A percentile compares a stretch with the other conserved stretches of the same genome.
Evolutionary conservation across 2,797 vertebrate species (phyloP).

Genomic region (Yasuhikotakia modesta): DNA sequence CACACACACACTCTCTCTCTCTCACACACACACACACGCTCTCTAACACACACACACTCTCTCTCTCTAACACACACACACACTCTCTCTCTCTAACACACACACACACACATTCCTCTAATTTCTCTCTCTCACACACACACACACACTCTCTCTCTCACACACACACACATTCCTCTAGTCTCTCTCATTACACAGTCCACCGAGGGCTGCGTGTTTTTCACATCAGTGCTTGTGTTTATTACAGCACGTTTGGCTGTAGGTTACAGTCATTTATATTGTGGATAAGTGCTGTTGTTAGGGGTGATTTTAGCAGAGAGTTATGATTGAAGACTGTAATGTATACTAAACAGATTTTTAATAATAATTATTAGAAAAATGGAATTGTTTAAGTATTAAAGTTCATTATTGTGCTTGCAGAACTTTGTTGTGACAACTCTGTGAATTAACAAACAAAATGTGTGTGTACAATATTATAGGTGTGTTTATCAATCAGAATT

Average conservation of each 20-base stretch:
- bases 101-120: no score
- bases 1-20: conserved; percentile 28
- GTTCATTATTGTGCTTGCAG: background rate
- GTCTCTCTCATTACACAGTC: conserved; percentile 33
- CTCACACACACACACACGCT: conserved; percentile 12
- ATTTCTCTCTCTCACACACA: background rate
- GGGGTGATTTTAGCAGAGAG: no score
- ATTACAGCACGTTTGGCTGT: conserved; percentile 1
- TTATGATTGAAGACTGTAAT: no score
- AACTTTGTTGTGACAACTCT: background rate
- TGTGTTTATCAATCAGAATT: background rate
- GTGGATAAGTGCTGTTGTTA: background rate
- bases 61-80: background rate
- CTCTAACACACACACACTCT: conserved; percentile 1
- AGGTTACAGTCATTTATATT: background rate
- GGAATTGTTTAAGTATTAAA: background rate
- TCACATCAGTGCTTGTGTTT: conserved; percentile 35
- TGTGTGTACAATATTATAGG: background rate
- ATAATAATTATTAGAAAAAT: background rate
- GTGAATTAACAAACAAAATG: background rate
- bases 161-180: conserved; percentile 27
- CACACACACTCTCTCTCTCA: background rate
- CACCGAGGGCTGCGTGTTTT: conserved; percentile 27
- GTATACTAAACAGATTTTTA: background rate
- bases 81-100: conserved; percentile 13